Evolutionary conservation across 2,113 vertebrate species (phyloP), one percentile per base, ranked within the genome.

Genomic region (Tachycineta bicolor): DNA sequence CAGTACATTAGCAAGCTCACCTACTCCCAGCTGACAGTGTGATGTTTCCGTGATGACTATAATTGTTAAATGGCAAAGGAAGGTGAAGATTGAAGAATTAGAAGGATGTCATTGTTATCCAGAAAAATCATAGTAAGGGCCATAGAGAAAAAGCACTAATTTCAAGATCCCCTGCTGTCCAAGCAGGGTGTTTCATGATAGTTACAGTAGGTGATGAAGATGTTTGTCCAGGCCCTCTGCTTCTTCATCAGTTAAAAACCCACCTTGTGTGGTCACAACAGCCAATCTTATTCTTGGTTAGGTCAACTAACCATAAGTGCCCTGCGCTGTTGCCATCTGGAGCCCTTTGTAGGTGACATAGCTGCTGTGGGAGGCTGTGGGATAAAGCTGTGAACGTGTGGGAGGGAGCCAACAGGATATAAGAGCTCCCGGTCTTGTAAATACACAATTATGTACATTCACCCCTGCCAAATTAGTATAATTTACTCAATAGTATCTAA

Each of bases 401-500:
- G 81, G 90, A 90, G 39, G 18, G 34, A 90, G 28, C 52, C 58
- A 73, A 50, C 29, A 63, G 46, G 91, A 50, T 18, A 7, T 46
- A 90, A 83, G 68, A 82, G 56, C 49, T 92, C 84, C 34, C 52
- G 44, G 4, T 77, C 81, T 64, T 90, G 44, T 87, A 94, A 94
- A 93, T 65, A 93, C 25, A 44, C 41, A 77, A 41, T 94, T 91
- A 90, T 16, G 21, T 63, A 47, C n/a, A 26, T 76, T 23, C 8
- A 12, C 12, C 21, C 37, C 1, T 14, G 46, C 62, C 59, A 83
- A 56, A 88, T 87, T 33, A 83, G 41, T 84, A 80, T 96, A 18
- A 78, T 95, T 97, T 94, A 80, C 87, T 94, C 76, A 68, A 59
- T 83, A 87, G 60, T 75, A 55, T 83, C 59, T 92, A 67, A 88